Conservation (phyloP, 2,113 vertebrate species). For the Machaerirhynchus nigripectus region DNA sequence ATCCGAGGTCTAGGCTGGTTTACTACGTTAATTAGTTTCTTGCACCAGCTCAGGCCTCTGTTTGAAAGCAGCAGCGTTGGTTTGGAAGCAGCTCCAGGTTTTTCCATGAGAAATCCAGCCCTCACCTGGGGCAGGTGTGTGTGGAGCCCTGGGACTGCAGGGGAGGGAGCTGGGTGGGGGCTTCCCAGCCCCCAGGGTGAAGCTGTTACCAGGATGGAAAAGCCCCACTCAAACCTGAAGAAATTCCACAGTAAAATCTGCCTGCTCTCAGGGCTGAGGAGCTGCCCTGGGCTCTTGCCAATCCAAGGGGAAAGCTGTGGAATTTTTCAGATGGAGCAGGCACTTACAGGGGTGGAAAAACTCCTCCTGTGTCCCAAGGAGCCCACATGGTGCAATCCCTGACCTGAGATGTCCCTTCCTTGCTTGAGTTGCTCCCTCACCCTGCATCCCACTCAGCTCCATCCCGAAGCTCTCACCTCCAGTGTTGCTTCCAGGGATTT, state of each 20-base stretch:
- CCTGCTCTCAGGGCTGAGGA: background rate
- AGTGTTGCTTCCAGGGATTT: background rate
- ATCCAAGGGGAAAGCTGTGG: background rate
- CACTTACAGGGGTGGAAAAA: background rate
- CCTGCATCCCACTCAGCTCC: background rate
- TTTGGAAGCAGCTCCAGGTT: background rate
- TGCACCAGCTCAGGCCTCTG: background rate
- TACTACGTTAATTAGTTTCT: constrained; percentile 8
- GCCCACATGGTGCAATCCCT: background rate
- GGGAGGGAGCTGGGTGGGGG: background rate
- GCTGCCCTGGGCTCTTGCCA: background rate
- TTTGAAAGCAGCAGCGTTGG: background rate
- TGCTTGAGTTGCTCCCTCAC: background rate
- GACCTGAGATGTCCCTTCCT: background rate
- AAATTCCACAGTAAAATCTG: background rate
- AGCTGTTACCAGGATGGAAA: background rate
- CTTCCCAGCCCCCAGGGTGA: background rate
- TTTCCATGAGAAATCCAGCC: background rate
- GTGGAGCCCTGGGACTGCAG: background rate
- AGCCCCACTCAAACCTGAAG: background rate
- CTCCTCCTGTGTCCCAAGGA: background rate
- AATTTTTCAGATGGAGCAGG: background rate
- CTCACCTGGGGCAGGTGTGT: background rate
- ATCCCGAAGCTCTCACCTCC: background rate
- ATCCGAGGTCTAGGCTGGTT: constrained; percentile 35